Evolutionary conservation across 2,113 vertebrate genomes (phyloP).

Genomic region (Raja brachyura): DNA sequence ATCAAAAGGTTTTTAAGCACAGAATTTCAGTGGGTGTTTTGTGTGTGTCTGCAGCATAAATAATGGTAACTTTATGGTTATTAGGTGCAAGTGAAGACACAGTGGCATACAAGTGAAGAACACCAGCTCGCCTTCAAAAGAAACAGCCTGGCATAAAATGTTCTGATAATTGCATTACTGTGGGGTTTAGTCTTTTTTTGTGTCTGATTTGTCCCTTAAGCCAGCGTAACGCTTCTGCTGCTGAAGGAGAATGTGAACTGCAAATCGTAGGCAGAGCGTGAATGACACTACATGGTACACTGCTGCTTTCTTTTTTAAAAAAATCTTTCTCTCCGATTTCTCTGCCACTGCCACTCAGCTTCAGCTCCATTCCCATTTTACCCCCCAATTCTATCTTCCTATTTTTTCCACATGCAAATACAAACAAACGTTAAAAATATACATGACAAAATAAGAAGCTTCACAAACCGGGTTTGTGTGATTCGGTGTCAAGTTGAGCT

Average conservation of each 20-base stretch:
- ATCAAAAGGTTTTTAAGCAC: conserved; percentile 38
- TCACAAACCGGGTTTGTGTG: background rate
- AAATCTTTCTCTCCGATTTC: conserved; percentile 40
- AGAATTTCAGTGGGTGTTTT: conserved; percentile 38
- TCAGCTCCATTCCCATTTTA: background rate
- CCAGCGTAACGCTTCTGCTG: conserved; percentile 98
- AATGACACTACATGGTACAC: conserved; percentile 98
- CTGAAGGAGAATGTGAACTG: conserved; percentile 98
- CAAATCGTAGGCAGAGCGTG: conserved; percentile 99
- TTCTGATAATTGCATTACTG: conserved; percentile 99
- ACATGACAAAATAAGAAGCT: background rate
- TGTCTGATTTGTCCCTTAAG: conserved; percentile 99
- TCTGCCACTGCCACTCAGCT: conserved; percentile 29
- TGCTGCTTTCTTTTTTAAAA: conserved; percentile 68
- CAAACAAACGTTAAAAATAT: background rate
- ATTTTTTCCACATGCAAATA: background rate
- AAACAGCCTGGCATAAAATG: conserved; percentile 91
- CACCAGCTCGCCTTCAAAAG: conserved; percentile 84
- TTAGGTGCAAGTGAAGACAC: conserved; percentile 65
- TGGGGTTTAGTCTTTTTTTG: conserved; percentile 85
- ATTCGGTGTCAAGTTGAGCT: conserved; percentile 35
- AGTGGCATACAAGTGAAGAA: conserved; percentile 68
- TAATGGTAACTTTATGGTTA: conserved; percentile 99
- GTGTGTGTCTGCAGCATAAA: conserved; percentile 97
- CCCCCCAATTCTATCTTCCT: background rate